Evolutionary conservation across 1,140 invertebrate genomes (phyloP).

Genomic region (Propsilocerus akamusi): DNA sequence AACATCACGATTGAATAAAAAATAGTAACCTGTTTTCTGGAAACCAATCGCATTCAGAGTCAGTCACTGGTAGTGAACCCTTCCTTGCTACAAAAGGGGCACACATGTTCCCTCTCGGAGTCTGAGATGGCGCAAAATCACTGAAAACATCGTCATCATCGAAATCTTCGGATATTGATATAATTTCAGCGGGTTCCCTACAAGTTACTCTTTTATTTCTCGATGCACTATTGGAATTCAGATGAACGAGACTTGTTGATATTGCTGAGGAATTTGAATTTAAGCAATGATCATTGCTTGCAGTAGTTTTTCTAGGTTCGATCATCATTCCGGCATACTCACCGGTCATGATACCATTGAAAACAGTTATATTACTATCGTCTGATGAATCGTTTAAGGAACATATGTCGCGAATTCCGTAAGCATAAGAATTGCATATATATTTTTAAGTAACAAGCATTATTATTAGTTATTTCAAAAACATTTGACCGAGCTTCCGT

Average conservation of each 20-base stretch:
- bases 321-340: not conserved
- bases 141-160: slow-evolving; percentile 27
- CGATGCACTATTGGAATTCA: slow-evolving; percentile 20
- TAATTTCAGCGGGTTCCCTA: slow-evolving; percentile 19
- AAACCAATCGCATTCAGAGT: slow-evolving; percentile 22
- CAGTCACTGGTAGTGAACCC: slow-evolving; percentile 16
- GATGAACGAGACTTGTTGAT: slow-evolving; percentile 17
- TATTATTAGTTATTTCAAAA: too few species aligned
- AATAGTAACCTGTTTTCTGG: slow-evolving; percentile 16
- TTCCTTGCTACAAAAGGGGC: slow-evolving; percentile 17
- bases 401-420: too few species aligned
- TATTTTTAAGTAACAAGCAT: too few species aligned
- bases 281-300: not conserved
- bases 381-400: too few species aligned
- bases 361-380: not conserved
- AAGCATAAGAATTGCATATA: too few species aligned
- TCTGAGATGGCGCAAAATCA: slow-evolving; percentile 21
- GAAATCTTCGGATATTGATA: slow-evolving; percentile 16
- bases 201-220: slow-evolving; percentile 23
- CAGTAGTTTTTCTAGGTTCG: not conserved
- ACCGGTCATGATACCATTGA: not conserved
- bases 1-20: slow-evolving; percentile 8
- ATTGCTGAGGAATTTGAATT: not conserved
- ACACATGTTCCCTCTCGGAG: slow-evolving; percentile 22
- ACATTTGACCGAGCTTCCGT: too few species aligned